A percentile compares a stretch with the other conserved stretches of the same genome.
phyloP scores from a whole-genome alignment of 1,140 invertebrate species.

The Macrostomum lignano region DNA sequence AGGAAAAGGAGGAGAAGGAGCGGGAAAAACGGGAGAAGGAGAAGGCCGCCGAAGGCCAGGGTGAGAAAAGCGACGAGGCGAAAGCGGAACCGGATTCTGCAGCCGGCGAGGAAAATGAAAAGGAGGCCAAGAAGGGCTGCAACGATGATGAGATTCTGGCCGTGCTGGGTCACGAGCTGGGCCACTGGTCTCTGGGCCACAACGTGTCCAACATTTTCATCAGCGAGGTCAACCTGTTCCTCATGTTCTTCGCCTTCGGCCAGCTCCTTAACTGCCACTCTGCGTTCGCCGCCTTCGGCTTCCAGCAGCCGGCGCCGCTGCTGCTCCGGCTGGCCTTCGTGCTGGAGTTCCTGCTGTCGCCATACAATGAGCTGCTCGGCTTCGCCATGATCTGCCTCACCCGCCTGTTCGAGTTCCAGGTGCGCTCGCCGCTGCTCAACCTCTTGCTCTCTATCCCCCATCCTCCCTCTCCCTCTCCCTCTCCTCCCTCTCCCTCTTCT shows the following conservation, averaged over 20 bases:
- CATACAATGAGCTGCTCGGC: conserved; percentile 49
- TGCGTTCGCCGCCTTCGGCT: conserved; percentile 60
- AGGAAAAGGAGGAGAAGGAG: no score
- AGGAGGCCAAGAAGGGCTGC: conserved; percentile 14
- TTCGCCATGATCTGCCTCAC: conserved; percentile 34
- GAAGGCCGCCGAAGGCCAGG: no score
- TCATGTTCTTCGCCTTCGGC: conserved; percentile 62
- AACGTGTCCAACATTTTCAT: conserved; percentile 56
- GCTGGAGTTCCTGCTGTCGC: conserved; percentile 60
- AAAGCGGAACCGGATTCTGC: no score
- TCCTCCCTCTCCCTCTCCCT: no score
- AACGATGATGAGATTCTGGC: conserved; percentile 71
- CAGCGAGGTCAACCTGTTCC: conserved; percentile 42
- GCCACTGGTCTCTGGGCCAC: conserved; percentile 83
- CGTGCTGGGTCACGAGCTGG: conserved; percentile 75
- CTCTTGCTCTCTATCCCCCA: no score
- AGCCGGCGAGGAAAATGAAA: conserved; percentile 8
- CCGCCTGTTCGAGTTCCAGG: conserved; percentile 57
- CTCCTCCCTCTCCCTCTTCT: no score
- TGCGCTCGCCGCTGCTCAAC: no score
- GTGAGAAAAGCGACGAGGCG: no score
- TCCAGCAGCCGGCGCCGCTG: conserved; percentile 44
- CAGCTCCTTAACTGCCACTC: conserved; percentile 46
- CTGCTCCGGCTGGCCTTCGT: conserved; percentile 71
- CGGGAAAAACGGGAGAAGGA: no score